Conservation (phyloP, 1,140 invertebrate genomes). For the Leptinotarsa defecta region DNA sequence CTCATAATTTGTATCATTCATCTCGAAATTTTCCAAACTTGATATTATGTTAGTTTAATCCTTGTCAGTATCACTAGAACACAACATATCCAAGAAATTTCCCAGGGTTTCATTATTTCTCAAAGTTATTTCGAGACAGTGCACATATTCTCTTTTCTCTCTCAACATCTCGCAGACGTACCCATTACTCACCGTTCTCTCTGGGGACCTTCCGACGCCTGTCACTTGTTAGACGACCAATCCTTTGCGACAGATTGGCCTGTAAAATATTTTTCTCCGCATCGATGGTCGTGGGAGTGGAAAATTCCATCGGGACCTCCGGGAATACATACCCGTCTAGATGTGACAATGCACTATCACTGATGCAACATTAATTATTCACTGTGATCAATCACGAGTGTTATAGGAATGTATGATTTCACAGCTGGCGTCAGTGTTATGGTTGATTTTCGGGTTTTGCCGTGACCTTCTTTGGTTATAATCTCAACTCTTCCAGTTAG, state of each 20-base stretch:
- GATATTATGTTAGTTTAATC: too few relatives aligned
- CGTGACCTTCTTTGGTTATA: too few relatives aligned
- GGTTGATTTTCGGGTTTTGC: too few relatives aligned
- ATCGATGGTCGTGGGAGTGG: constrained; percentile 30
- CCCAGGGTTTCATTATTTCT: background rate
- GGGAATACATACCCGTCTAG: constrained; percentile 29
- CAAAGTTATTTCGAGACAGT: background rate
- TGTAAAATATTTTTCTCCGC: constrained; percentile 46
- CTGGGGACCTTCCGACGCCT: constrained; percentile 39
- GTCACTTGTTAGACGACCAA: constrained; percentile 50
- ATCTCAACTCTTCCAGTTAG: too few relatives aligned
- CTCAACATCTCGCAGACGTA: constrained; percentile 33
- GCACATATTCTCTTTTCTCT: background rate
- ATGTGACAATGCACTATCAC: constrained; percentile 43
- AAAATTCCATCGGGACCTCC: background rate
- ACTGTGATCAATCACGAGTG: background rate
- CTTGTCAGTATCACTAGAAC: too few relatives aligned
- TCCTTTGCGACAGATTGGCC: constrained; percentile 50
- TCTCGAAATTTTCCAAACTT: too few relatives aligned
- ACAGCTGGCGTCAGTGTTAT: too few relatives aligned
- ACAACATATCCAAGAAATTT: too few relatives aligned
- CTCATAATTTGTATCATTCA: too few relatives aligned
- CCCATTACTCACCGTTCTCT: constrained; percentile 50
- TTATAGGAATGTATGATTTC: too few relatives aligned
- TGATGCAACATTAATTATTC: constrained; percentile 44